Base-by-base conservation (phyloP, 2,797 vertebrate genomes). In the Glossophaga mutica region DNA sequence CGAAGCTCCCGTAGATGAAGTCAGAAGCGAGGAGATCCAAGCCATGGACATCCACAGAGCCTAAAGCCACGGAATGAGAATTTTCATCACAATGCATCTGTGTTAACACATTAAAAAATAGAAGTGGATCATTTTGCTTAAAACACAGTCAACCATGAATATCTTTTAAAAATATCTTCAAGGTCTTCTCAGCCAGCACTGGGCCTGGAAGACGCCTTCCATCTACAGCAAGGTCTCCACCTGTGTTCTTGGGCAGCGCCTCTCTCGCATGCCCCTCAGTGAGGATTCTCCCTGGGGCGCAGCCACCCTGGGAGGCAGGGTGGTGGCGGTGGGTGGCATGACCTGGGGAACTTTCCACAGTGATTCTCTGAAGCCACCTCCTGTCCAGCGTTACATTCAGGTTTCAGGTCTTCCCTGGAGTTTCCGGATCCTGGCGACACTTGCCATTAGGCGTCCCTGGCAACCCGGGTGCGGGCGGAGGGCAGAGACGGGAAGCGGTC, bases 341-440 rank as follows among this genome's bases (percentile, higher is more conserved):
- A 21, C 12, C 19, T 32, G 24, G 0, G 1, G 34, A 52, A 44
- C 24, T 46, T 0, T 91, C 52, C 8, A 0, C 0, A 2, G 52
- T 14, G 42, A 26, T 22, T 70, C 81, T 16, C 26, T 12, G 10
- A 44, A 42, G 37, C 6, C 6, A 32, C 14, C 10, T 21, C 16
- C 37, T 26, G n/a, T 67, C 29, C 7, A 24, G 32, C 39, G 19
- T 37, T 5, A 6, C 0, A 2, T 5, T 44, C 57, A 10, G 50
- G 29, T 21, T 29, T 6, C 10, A 2, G 6, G 39, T 21, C 29
- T 29, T 42, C 65, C 29, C 7, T 0, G 2, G 21, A 5, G 34
- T 14, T 39, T 91, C 78, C 26, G 46, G 21, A 42, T 83, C 37
- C 32, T 22, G 48, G 1, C 8, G 67, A 34, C 37, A 14, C 14